These are phyloP conservation scores for Corythoichthys intestinalis DNA, from an alignment of 2,113 vertebrate species.

Conservation along the genomic window DNA sequence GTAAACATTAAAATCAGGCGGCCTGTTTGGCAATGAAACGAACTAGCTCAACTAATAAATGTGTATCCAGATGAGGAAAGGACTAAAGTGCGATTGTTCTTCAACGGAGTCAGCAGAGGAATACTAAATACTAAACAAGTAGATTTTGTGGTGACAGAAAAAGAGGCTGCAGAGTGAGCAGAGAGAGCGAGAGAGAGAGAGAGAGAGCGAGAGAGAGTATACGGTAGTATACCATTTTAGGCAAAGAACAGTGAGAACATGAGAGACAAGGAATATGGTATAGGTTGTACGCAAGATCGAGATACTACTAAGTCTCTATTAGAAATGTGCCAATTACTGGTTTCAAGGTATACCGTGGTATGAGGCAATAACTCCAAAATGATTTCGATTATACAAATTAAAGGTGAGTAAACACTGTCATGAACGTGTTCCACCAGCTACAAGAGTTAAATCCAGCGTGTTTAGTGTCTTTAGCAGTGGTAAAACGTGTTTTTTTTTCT, in stretches of 20 bases:
- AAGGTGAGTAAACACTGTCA: too few relatives aligned
- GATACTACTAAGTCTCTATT: too few relatives aligned
- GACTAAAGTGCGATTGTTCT: slow-evolving; percentile 28
- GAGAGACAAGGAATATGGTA: not conserved
- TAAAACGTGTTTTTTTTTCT: too few relatives aligned
- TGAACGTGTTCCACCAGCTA: too few relatives aligned
- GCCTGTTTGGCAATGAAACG: slow-evolving; percentile 22
- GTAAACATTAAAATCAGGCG: slow-evolving; percentile 35
- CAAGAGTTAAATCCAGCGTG: too few relatives aligned
- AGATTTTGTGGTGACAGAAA: slow-evolving; percentile 13
- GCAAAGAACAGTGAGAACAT: slow-evolving; percentile 1
- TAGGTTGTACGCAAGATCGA: too few relatives aligned
- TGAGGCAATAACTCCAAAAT: too few relatives aligned
- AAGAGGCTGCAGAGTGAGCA: slow-evolving; percentile 15
- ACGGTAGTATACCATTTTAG: not conserved
- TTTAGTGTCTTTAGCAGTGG: too few relatives aligned
- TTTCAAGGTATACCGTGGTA: too few relatives aligned
- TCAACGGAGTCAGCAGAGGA: not conserved
- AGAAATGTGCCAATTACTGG: too few relatives aligned
- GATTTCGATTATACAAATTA: too few relatives aligned
- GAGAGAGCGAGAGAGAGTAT: slow-evolving; percentile 18
- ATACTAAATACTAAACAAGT: not conserved
- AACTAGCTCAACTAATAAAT: slow-evolving; percentile 21
- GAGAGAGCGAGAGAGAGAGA: slow-evolving; percentile 6
- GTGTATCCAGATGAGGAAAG: slow-evolving; percentile 13